Evolutionary conservation across 1,140 invertebrate species (phyloP).

Genomic region (Pygmarrhopalites habei): DNA sequence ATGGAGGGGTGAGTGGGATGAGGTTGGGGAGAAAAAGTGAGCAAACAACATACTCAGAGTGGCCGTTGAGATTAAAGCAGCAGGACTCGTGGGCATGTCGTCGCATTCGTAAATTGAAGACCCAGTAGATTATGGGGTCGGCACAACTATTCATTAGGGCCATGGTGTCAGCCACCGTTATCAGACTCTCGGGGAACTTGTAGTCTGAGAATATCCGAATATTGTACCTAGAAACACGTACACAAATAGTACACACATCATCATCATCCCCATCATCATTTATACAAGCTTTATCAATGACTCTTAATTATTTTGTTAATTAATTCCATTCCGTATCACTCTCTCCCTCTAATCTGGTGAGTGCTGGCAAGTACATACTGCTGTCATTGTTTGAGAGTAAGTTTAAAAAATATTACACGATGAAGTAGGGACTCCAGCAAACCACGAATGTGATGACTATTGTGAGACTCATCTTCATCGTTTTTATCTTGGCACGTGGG

Average conservation of each 20-base stretch:
- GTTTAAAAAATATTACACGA: too few relatives aligned
- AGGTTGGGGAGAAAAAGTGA: not conserved
- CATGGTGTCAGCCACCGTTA: constrained; percentile 45
- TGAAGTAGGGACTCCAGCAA: constrained; percentile 49
- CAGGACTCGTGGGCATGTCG: constrained; percentile 35
- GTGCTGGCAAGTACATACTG: too few relatives aligned
- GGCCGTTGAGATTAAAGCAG: constrained; percentile 31
- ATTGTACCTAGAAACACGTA: too few relatives aligned
- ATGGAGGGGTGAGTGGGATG: too few relatives aligned
- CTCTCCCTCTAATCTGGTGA: too few relatives aligned
- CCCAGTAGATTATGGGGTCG: constrained; percentile 47
- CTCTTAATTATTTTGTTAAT: too few relatives aligned
- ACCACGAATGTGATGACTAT: constrained; percentile 46
- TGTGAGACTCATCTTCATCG: constrained; percentile 46
- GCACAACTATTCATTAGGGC: constrained; percentile 47
- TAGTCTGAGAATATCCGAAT: constrained; percentile 47
- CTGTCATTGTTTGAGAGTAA: too few relatives aligned
- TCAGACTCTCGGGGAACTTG: constrained; percentile 42
- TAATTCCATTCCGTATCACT: too few relatives aligned
- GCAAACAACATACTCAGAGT: constrained; percentile 30
- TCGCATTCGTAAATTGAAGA: constrained; percentile 44
- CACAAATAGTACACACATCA: too few relatives aligned
- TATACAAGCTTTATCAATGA: too few relatives aligned
- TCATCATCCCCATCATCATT: too few relatives aligned
- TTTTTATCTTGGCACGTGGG: constrained; percentile 45